Evolutionary conservation across 2,113 vertebrate species (phyloP).

Genomic region (Platanista minor): DNA sequence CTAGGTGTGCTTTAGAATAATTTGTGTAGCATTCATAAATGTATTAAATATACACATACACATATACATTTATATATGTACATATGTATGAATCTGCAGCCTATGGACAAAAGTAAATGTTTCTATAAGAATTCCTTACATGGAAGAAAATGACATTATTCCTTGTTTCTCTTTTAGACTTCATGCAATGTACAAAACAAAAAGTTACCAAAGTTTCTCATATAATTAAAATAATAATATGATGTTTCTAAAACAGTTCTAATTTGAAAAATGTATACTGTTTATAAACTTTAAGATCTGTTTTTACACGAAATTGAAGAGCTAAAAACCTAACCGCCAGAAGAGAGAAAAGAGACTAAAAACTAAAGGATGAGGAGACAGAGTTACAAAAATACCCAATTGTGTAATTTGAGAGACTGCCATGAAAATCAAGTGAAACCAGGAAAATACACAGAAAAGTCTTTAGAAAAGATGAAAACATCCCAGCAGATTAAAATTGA

Average conservation of each 20-base stretch:
- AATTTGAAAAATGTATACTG: background rate
- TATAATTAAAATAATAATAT: conserved; percentile 5
- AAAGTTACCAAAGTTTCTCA: background rate
- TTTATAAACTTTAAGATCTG: conserved; percentile 26
- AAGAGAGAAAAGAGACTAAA: background rate
- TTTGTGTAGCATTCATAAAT: background rate
- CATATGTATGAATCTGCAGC: background rate
- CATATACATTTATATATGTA: background rate
- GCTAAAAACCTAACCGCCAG: background rate
- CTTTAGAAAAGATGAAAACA: background rate
- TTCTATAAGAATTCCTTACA: background rate
- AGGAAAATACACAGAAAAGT: conserved; percentile 3
- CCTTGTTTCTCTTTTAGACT: conserved; percentile 23
- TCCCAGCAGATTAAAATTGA: background rate
- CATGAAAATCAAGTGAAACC: background rate
- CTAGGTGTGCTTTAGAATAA: background rate
- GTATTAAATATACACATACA: background rate
- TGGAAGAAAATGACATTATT: background rate
- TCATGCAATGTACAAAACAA: conserved; percentile 8
- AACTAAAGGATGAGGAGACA: background rate
- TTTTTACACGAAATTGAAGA: conserved; percentile 15
- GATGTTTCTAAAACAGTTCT: conserved; percentile 13
- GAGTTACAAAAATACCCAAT: background rate
- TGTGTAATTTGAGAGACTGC: conserved; percentile 23
- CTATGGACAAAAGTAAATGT: background rate